phyloP scores from a whole-genome alignment of 2,797 vertebrate genomes.

The Gobio occitaniae region DNA sequence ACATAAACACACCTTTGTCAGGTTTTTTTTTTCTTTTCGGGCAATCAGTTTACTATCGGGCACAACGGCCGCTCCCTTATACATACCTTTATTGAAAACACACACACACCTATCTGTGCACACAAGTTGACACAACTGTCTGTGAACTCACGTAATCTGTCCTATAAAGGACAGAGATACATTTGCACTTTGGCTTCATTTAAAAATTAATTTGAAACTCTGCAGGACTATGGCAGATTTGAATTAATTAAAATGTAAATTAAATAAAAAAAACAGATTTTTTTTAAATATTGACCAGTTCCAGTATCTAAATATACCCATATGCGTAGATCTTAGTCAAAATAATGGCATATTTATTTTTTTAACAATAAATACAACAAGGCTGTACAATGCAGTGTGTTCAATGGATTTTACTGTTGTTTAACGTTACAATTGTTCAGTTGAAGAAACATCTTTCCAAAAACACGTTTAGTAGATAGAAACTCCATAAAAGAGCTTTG shows the following conservation, averaged over 20 bases:
- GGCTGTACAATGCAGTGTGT: not conserved
- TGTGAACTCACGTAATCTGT: slow-evolving; percentile 16
- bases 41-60: slow-evolving; percentile 30
- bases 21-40: slow-evolving; percentile 10
- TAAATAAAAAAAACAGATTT: no score
- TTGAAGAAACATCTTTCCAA: not conserved
- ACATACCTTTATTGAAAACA: slow-evolving; percentile 1
- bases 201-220: slow-evolving; percentile 7
- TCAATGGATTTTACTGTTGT: not conserved
- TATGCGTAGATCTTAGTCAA: no score
- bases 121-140: not conserved
- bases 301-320: no score
- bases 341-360: no score
- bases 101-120: slow-evolving; percentile 23
- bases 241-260: no score
- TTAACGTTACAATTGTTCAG: not conserved
- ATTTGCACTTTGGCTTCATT: not conserved
- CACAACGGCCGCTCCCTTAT: not conserved
- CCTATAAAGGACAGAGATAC: not conserved
- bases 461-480: not conserved
- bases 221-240: no score
- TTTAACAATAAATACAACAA: no score
- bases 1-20: slow-evolving; percentile 23
- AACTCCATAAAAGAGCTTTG: not conserved
- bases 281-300: no score